phyloP scores from a whole-genome alignment of 1,140 invertebrate genomes.

The Chelonus insularis region DNA sequence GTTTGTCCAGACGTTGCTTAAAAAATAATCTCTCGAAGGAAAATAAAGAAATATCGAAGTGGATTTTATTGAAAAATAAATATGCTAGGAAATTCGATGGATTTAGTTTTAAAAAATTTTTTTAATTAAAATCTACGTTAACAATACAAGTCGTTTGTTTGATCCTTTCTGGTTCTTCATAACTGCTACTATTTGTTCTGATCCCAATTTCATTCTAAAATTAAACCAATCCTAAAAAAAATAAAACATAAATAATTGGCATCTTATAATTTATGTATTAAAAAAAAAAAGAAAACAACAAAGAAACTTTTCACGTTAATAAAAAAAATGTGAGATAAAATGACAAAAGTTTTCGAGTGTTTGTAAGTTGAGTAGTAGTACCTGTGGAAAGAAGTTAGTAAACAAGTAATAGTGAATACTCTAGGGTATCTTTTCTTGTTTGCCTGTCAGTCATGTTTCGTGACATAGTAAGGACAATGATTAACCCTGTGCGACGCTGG shows the following conservation, averaged over 20 bases:
- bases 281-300: too few species aligned
- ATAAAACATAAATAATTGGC: too few species aligned
- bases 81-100: conserved; percentile 3
- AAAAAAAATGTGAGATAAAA: too few species aligned
- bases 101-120: conserved; percentile 7
- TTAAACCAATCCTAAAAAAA: too few species aligned
- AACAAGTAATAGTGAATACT: background rate
- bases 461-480: conserved; percentile 38
- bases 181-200: too few species aligned
- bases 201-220: too few species aligned
- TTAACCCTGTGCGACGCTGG: conserved; percentile 57
- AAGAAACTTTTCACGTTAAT: too few species aligned
- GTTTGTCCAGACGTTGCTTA: conserved; percentile 15
- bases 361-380: too few species aligned
- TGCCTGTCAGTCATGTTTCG: conserved; percentile 53
- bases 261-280: too few species aligned
- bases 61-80: conserved; percentile 3
- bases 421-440: conserved; percentile 18
- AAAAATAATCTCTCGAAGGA: conserved; percentile 12
- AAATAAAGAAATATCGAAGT: conserved; percentile 2
- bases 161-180: background rate
- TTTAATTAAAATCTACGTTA: too few species aligned
- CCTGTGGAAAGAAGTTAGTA: too few species aligned
- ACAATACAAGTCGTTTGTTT: background rate
- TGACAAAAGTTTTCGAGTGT: too few species aligned